Base-by-base conservation (phyloP, 2,888 invertebrate genomes). In the Aphidius colemani region DNA sequence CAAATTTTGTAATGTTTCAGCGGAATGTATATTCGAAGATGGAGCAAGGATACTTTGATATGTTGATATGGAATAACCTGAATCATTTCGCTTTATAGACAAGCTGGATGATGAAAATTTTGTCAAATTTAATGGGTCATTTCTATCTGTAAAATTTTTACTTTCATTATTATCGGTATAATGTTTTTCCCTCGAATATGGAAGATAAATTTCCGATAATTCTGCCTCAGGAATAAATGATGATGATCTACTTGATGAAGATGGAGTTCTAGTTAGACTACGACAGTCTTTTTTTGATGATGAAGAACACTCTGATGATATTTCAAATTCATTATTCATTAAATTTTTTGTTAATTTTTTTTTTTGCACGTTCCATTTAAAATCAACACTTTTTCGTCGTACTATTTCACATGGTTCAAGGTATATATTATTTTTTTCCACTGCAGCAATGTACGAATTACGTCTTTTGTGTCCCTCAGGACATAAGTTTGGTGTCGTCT, bases 41-140 rank as follows among this genome's bases (percentile, higher is more conserved):
- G 73, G 68, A 8, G 72, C 69, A 53, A 78, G 66, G 18, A 72
- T 70, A 59, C 75, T 79, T 66, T 79, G 79, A 64, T 77, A 79
- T 53, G 79, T 79, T 30, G 78, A 76, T 51, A 76, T 69, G 10
- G 78, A 79, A 59, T 70, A 71, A 5, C 69, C 66, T 10, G 79
- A 79, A 56, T 74, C 77, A 59, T 73, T 73, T 6, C 43, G 41
- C 61, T 75, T 67, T 60, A 67, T 64, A 40, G 68, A 70, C 39
- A 67, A 68, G 59, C 59, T 70, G 0, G 68, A 70, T 44, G 66
- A 59, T 5, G 73, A 74, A 51, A 72, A 71, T 62, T 67, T 70
- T 3, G 62, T 53, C 39, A 71, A 71, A 11, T 67, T 57, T 7
- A 71, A 30, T 3, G 73, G 71, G 60, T 69, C 70, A 40, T 69